Evolutionary conservation across 2,113 vertebrate genomes (phyloP).

Genomic region (human): GRCh38 chr4:119267501-119268000

Average conservation of each 20-base stretch:
- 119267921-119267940: too few relatives aligned
- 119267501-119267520: not conserved
- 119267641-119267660: not conserved
- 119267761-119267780: not conserved
- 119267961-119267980: too few relatives aligned
- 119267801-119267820: not conserved
- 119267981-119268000: too few relatives aligned
- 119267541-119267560: not conserved
- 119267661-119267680: not conserved
- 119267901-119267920: too few relatives aligned
- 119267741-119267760: not conserved
- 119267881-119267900: too few relatives aligned
- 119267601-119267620: not conserved
- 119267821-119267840: not conserved
- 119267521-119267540: not conserved
- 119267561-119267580: not conserved
- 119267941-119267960: too few relatives aligned
- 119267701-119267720: too few relatives aligned
- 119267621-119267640: not conserved
- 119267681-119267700: not conserved
- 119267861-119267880: not conserved
- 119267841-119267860: not conserved
- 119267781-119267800: not conserved
- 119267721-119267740: not conserved
- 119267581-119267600: not conserved